Conservation (phyloP, 2,113 vertebrate species). For the Chloropsis hardwickii region DNA sequence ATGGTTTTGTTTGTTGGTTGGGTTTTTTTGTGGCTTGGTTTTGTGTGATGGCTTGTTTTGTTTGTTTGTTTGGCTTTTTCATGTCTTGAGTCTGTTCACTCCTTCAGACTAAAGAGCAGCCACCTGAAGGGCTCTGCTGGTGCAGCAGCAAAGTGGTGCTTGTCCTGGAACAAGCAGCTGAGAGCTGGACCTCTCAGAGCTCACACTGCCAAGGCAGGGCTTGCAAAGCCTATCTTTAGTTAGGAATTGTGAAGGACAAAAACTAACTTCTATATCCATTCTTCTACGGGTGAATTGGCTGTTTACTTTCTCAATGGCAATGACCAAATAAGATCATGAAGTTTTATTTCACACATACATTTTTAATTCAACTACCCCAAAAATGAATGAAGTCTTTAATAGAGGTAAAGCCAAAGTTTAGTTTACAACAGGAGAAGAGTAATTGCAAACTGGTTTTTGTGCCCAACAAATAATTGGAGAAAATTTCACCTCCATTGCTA, state of each 20-base stretch:
- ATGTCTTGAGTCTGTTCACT: not conserved
- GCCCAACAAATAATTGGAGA: not conserved
- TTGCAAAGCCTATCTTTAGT: not conserved
- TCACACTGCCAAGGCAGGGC: not conserved
- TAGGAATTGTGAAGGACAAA: rapidly evolving
- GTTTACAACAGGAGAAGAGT: not conserved
- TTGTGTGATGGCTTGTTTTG: not conserved
- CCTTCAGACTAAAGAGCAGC: not conserved
- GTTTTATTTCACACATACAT: not conserved
- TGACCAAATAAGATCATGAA: not conserved
- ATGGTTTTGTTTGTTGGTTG: not conserved
- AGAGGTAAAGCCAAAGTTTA: not conserved
- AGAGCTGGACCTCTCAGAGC: not conserved
- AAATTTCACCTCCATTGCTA: not conserved
- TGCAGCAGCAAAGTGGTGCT: not conserved
- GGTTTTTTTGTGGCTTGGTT: not conserved
- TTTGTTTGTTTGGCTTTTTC: not conserved
- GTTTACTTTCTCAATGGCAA: not conserved
- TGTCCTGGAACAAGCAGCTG: not conserved
- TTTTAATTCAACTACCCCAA: not conserved
- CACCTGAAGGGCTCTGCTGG: not conserved
- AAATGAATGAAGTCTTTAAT: not conserved
- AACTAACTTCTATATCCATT: not conserved
- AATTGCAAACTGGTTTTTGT: not conserved
- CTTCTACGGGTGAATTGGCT: not conserved